A percentile compares a stretch with the other conserved stretches of the same genome.
Evolutionary conservation across 2,888 invertebrate genomes (phyloP).

Genomic region (Volucella zonaria): DNA sequence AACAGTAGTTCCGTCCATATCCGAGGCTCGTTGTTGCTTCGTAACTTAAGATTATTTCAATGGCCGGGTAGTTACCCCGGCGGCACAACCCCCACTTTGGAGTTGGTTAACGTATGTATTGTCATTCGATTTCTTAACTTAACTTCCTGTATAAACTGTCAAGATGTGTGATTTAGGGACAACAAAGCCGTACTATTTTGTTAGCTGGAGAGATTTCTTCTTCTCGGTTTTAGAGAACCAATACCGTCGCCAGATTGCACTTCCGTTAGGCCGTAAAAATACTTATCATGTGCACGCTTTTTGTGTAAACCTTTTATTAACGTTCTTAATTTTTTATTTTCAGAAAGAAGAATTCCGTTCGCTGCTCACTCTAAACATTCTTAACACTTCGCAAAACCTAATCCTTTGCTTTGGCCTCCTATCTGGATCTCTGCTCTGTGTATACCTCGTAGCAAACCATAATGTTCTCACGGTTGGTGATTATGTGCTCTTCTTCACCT

Average conservation of each 20-base stretch:
- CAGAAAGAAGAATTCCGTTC: slow-evolving; percentile 95
- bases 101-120: no score
- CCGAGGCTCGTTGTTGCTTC: no score
- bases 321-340: slow-evolving; percentile 3
- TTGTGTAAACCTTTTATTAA: not conserved
- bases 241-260: not conserved
- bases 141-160: no score
- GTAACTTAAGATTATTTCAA: no score
- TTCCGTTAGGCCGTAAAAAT: not conserved
- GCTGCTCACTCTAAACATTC: slow-evolving; percentile 91
- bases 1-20: no score
- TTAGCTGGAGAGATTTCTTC: no score
- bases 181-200: no score
- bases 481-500: slow-evolving; percentile 97
- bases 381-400: slow-evolving; percentile 95
- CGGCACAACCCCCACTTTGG: no score
- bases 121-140: no score
- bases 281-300: not conserved
- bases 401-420: slow-evolving; percentile 94
- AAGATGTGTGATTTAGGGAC: no score
- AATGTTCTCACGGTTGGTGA: slow-evolving; percentile 93
- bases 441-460: slow-evolving; percentile 90
- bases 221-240: no score
- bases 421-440: slow-evolving; percentile 93
- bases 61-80: no score